Evolutionary conservation across 2,797 vertebrate species (phyloP).

Genomic region (Lithobates sylvaticus): DNA sequence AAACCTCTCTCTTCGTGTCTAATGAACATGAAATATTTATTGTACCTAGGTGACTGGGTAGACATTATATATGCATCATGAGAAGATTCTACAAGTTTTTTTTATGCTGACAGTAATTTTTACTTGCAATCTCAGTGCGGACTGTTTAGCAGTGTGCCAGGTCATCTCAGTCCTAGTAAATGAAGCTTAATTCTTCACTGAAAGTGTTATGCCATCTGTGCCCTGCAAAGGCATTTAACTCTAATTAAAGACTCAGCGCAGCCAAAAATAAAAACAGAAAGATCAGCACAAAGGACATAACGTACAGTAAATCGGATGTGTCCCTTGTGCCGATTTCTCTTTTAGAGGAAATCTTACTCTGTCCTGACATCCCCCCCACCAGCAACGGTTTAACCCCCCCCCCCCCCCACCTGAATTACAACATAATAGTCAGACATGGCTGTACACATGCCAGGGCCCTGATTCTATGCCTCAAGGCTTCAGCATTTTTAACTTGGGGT

Average conservation of each 20-base stretch:
- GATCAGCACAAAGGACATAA: too few species aligned
- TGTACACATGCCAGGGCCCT: too few species aligned
- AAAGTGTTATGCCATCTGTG: background rate
- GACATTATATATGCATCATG: background rate
- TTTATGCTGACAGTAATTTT: background rate
- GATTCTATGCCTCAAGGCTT: too few species aligned
- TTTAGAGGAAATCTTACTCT: too few species aligned
- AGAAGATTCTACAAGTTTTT: background rate
- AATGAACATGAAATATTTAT: conserved; percentile 22
- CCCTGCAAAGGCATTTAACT: background rate
- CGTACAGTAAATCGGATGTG: too few species aligned
- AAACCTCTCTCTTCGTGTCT: background rate
- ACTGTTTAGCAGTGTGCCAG: background rate
- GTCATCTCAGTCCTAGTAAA: background rate
- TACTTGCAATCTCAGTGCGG: background rate
- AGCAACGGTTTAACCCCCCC: too few species aligned
- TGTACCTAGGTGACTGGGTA: background rate
- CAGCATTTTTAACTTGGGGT: too few species aligned
- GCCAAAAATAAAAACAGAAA: too few species aligned
- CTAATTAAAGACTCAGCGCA: background rate
- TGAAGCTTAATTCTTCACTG: background rate
- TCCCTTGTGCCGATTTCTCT: too few species aligned
- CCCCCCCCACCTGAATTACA: too few species aligned
- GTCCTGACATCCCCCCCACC: too few species aligned
- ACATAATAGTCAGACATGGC: too few species aligned